phyloP scores from a whole-genome alignment of 2,797 vertebrate species.

The Naso thynnoides region DNA sequence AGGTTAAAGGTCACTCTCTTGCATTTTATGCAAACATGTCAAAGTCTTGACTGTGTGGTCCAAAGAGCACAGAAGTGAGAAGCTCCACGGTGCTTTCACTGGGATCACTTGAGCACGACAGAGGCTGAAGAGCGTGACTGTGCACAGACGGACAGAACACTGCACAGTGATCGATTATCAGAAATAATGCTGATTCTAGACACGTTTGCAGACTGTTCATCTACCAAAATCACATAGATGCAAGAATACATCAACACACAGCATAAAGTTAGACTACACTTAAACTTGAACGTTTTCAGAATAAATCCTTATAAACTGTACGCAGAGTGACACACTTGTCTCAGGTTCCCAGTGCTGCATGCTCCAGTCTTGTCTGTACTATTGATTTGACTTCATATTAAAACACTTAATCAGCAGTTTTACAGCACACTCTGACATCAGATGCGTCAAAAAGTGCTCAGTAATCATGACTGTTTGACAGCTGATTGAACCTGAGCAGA shows the following conservation, averaged over 20 bases:
- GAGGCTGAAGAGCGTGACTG: neutral
- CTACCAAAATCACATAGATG: neutral
- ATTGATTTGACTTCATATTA: neutral
- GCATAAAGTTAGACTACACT: neutral
- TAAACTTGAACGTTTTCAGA: neutral
- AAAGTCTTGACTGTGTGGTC: conserved; percentile 4
- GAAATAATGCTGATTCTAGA: neutral
- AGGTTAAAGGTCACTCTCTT: neutral
- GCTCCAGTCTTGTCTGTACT: neutral
- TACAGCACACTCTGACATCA: too few relatives aligned
- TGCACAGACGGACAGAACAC: too few relatives aligned
- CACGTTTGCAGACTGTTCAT: neutral
- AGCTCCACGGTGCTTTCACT: neutral
- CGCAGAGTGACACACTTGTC: neutral
- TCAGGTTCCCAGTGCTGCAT: neutral
- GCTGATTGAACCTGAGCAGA: conserved; percentile 13
- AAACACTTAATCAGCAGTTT: neutral
- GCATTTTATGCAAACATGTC: conserved; percentile 6
- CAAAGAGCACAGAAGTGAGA: conserved; percentile 34
- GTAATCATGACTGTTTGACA: conserved; percentile 10
- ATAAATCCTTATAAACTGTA: neutral
- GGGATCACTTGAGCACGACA: neutral
- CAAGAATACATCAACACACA: neutral
- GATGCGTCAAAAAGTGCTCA: neutral
- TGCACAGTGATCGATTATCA: neutral